Percentiles rank a stretch among this genome's conserved stretches.
phyloP scores from a whole-genome alignment of 1,140 invertebrate species.

The Drosophila ironensis region DNA sequence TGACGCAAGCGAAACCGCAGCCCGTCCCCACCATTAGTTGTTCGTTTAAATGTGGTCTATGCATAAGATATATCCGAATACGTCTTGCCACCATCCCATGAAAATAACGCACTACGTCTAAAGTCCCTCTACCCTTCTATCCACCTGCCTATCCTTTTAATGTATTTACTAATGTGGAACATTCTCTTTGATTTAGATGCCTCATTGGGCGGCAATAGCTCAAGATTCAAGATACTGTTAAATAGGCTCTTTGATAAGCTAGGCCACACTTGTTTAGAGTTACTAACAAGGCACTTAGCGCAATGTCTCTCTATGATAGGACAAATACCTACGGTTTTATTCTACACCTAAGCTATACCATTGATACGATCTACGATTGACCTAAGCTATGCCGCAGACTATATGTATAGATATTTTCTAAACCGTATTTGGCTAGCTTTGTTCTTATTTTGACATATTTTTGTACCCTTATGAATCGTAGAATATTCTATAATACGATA shows the following conservation, averaged over 20 bases:
- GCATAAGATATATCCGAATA: constrained; percentile 40
- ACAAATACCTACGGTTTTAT: constrained; percentile 60
- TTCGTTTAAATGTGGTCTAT: constrained; percentile 32
- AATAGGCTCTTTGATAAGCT: constrained; percentile 67
- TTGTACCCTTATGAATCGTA: constrained; percentile 4
- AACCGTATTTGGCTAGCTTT: constrained; percentile 1
- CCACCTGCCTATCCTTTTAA: too few species aligned
- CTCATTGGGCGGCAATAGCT: constrained; percentile 63
- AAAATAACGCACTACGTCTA: constrained; percentile 36
- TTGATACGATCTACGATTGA: constrained; percentile 51
- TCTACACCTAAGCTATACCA: constrained; percentile 58
- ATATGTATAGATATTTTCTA: constrained; percentile 26
- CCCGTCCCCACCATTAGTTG: constrained; percentile 20
- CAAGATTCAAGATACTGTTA: constrained; percentile 53
- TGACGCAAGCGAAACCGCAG: not conserved
- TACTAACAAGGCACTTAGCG: constrained; percentile 61
- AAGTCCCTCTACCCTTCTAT: too few species aligned
- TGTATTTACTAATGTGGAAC: constrained; percentile 59
- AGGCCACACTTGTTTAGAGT: constrained; percentile 65
- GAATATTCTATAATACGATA: constrained; percentile 5
- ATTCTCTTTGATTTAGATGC: constrained; percentile 82
- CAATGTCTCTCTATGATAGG: constrained; percentile 60
- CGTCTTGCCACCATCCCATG: constrained; percentile 10
- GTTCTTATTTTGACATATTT: constrained; percentile 6
- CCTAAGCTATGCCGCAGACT: constrained; percentile 26